phyloP scores from a whole-genome alignment of 2,113 vertebrate genomes.

The Anoura caudifer region DNA sequence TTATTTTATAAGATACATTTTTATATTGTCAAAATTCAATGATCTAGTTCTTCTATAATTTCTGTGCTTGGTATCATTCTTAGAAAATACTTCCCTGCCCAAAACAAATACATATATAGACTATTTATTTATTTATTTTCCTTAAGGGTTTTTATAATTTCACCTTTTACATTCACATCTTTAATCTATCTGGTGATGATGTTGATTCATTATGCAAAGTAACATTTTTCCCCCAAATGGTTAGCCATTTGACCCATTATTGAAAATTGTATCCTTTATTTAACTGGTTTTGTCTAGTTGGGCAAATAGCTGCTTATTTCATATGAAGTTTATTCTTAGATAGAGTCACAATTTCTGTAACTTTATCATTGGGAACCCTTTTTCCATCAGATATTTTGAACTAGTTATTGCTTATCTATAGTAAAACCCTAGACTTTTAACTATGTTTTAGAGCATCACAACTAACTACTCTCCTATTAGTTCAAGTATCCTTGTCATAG shows the following conservation, averaged over 20 bases:
- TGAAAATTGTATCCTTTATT: not conserved
- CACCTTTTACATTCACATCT: not conserved
- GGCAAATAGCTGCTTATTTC: not conserved
- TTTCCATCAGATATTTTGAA: not conserved
- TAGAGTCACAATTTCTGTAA: conserved; percentile 8
- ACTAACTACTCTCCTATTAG: not conserved
- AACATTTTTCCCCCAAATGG: not conserved
- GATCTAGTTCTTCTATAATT: not conserved
- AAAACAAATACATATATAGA: not conserved
- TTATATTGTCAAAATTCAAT: not conserved
- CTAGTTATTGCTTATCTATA: not conserved
- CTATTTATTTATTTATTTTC: not conserved
- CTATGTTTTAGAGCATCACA: not conserved
- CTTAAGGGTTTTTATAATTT: not conserved
- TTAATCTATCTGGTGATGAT: not conserved
- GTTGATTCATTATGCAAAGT: not conserved
- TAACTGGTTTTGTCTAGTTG: not conserved
- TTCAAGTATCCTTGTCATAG: not conserved
- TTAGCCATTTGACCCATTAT: not conserved
- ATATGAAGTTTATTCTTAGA: not conserved
- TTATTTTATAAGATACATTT: not conserved
- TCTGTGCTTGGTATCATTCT: not conserved
- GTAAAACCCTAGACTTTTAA: not conserved
- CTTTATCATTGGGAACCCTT: not conserved
- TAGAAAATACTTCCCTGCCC: not conserved